A percentile compares a stretch with the other conserved stretches of the same genome.
phyloP scores from a whole-genome alignment of 1,140 invertebrate genomes.

The Panulirus ornatus region DNA sequence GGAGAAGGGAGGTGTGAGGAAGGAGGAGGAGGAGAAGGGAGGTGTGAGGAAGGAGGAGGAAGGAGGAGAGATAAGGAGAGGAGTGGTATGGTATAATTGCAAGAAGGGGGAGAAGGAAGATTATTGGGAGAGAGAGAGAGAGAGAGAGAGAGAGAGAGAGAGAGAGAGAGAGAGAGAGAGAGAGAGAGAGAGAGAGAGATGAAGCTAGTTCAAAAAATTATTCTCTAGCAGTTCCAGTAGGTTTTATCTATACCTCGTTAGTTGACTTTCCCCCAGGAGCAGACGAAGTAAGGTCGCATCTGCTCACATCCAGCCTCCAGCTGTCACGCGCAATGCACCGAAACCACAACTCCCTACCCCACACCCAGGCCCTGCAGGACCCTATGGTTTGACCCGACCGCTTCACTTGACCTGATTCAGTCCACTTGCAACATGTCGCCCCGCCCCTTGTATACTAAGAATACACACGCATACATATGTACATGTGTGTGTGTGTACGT shows the following conservation, averaged over 20 bases:
- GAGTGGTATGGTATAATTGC: too few species aligned
- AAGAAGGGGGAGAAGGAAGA: neutral
- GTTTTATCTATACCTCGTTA: too few species aligned
- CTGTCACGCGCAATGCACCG: too few species aligned
- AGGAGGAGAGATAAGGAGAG: neutral
- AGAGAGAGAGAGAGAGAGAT: slow-evolving; percentile 3
- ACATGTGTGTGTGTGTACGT: too few species aligned
- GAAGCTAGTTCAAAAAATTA: neutral
- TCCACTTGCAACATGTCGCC: too few species aligned
- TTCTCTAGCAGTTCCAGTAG: neutral
- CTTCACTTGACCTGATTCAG: too few species aligned
- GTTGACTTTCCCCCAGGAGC: neutral
- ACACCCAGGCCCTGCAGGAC: too few species aligned
- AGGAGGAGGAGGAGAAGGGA: neutral
- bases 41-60: neutral
- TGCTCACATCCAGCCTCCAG: neutral
- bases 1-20: neutral
- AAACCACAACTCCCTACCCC: too few species aligned
- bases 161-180: neutral
- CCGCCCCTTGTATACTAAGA: too few species aligned
- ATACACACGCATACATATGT: too few species aligned
- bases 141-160: neutral
- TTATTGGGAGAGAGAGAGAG: too few species aligned
- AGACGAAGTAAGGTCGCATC: neutral
- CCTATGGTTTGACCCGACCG: too few species aligned